Evolutionary conservation across 2,888 invertebrate genomes (phyloP), one percentile per base, ranked within the genome.

Genomic region (Mesorhabditis belari): DNA sequence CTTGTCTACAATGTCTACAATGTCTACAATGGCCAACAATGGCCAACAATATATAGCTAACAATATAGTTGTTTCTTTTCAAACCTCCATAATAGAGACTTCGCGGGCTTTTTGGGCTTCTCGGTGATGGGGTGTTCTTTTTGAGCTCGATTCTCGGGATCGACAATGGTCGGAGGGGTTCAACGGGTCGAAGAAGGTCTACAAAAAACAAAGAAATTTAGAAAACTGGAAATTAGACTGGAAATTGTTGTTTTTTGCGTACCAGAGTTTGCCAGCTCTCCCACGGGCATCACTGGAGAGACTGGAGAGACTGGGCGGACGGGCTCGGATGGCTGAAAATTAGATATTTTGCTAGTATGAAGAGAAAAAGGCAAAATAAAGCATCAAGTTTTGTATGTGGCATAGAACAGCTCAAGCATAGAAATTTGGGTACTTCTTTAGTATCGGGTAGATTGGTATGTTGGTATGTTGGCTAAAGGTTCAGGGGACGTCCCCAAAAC

Each of bases 221-320:
- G n/a, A n/a, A n/a, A n/a, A n/a, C n/a, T n/a, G n/a, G n/a, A n/a
- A n/a, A n/a, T n/a, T n/a, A n/a, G n/a, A n/a, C n/a, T n/a, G n/a
- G n/a, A n/a, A n/a, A n/a, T n/a, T n/a, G 17, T 35, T 12, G 9
- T 17, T 23, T 50, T n/a, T 21, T 50, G 21, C 51, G 17, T 50
- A 50, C n/a, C 51, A 9, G 51, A 50, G 21, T 50, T 50, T 21
- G 21, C 12, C 51, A 50, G 55, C 12, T 53, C 66, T 12, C 65
- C 69, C 1, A 71, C 67, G 12, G 73, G 73, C n/a, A 62, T 62
- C 17, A 77, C 65, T 3, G 77, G 76, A 24, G 65, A 63, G 12
- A 77, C 75, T 9, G 77, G 77, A 17, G 74, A 63, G 26, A 72
- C 77, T 9, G 77, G 77, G 28, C 74, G 65, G 2, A 77, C 76